These are phyloP conservation scores for Venustoraphidia nigricollis DNA, from an alignment of 2,888 invertebrate genomes.

Conservation along the genomic window DNA sequence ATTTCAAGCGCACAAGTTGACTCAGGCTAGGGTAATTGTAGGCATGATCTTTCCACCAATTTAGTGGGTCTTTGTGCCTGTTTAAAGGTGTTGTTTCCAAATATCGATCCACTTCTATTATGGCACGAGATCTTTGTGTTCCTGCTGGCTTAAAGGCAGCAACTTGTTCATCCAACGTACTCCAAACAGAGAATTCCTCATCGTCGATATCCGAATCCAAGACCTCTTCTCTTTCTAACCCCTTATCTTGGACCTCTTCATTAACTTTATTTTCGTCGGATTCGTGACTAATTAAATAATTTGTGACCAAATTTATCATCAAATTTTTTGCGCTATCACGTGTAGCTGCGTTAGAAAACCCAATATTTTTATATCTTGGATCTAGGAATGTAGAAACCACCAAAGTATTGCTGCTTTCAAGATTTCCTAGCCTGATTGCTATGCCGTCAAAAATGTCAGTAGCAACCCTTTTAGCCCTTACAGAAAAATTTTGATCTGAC, in stretches of 20 bases:
- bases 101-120: neutral
- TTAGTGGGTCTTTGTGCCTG: neutral
- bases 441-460: no score
- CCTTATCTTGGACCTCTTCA: no score
- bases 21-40: neutral
- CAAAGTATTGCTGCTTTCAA: neutral
- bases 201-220: no score
- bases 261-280: no score
- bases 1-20: neutral
- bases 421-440: neutral
- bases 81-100: neutral
- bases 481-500: no score
- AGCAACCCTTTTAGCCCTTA: no score
- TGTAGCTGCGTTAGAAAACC: neutral
- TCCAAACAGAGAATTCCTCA: no score
- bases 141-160: no score
- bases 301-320: neutral
- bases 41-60: neutral
- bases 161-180: no score
- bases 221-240: no score
- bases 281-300: no score
- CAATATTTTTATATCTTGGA: neutral
- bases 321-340: neutral
- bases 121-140: neutral
- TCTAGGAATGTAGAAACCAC: neutral